These are phyloP conservation scores for Tenebrosternarchus preto DNA, from an alignment of 2,113 vertebrate genomes.

Conservation along the genomic window DNA sequence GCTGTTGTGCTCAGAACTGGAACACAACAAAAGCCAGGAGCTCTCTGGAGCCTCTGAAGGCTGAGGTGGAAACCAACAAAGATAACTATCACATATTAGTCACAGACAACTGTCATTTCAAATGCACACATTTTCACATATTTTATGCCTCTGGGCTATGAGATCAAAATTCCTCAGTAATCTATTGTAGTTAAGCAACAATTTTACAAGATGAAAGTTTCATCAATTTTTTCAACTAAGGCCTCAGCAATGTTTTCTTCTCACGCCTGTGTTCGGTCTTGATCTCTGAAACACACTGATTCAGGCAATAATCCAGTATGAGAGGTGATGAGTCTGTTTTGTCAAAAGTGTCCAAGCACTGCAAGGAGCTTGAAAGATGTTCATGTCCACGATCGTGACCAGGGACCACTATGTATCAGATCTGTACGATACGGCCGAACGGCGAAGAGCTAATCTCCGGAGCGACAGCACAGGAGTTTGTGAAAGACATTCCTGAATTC, in stretches of 20 bases:
- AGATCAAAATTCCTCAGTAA: constrained; percentile 43
- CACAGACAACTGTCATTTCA: constrained; percentile 39
- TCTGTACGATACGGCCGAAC: background rate
- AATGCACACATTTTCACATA: constrained; percentile 53
- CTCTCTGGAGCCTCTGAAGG: too few species aligned
- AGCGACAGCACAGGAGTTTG: constrained; percentile 71
- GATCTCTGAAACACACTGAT: background rate
- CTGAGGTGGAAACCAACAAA: constrained; percentile 17
- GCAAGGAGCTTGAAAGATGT: background rate
- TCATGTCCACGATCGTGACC: background rate
- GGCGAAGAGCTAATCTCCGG: constrained; percentile 30
- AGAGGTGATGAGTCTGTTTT: background rate
- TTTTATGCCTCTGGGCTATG: constrained; percentile 70
- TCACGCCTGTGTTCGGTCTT: background rate
- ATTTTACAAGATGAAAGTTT: constrained; percentile 41
- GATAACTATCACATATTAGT: constrained; percentile 29
- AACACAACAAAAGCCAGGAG: background rate
- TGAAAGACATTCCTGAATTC: constrained; percentile 77
- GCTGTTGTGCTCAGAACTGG: background rate
- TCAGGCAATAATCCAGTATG: background rate
- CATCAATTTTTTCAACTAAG: constrained; percentile 42
- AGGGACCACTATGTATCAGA: background rate
- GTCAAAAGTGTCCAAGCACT: background rate
- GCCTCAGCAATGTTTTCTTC: constrained; percentile 43
- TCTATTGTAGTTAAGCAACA: constrained; percentile 48